Percentiles rank a stretch among this genome's conserved stretches.
phyloP scores from a whole-genome alignment of 30 jellyfish, hydroid and myxozoan genomes.

The Turritopsis rubra region DNA sequence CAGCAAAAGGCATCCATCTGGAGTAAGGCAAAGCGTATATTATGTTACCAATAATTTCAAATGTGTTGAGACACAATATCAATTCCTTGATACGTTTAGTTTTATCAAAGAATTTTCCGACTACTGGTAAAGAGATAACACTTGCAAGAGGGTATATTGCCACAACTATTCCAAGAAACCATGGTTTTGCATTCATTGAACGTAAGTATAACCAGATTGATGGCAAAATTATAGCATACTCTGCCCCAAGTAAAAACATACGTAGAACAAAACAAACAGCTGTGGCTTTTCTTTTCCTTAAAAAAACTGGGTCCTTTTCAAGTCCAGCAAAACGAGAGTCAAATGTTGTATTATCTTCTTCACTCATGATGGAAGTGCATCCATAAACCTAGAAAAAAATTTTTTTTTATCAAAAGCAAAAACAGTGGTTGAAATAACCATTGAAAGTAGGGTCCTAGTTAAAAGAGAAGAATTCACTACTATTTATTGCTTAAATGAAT shows the following conservation, averaged over 20 bases:
- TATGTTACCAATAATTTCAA: constrained; percentile 84
- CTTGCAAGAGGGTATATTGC: constrained; percentile 81
- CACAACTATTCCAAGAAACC: constrained; percentile 89
- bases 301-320: constrained; percentile 60
- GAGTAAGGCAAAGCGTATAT: constrained; percentile 84
- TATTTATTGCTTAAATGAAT: too few species aligned
- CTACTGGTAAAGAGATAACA: constrained; percentile 84
- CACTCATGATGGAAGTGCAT: not conserved
- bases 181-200: constrained; percentile 65
- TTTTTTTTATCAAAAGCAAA: too few species aligned
- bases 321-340: constrained; percentile 28
- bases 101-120: constrained; percentile 75
- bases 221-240: constrained; percentile 85
- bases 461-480: too few species aligned
- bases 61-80: constrained; percentile 48
- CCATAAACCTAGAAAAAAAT: not conserved
- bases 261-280: constrained; percentile 70
- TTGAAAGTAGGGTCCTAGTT: too few species aligned
- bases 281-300: constrained; percentile 77
- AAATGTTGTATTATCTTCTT: constrained; percentile 1
- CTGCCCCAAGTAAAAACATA: constrained; percentile 93
- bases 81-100: constrained; percentile 80
- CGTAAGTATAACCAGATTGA: constrained; percentile 86
- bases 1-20: constrained; percentile 54
- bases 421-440: too few species aligned